phyloP scores from a whole-genome alignment of 2,888 invertebrate species.

The Copidosoma aretas region DNA sequence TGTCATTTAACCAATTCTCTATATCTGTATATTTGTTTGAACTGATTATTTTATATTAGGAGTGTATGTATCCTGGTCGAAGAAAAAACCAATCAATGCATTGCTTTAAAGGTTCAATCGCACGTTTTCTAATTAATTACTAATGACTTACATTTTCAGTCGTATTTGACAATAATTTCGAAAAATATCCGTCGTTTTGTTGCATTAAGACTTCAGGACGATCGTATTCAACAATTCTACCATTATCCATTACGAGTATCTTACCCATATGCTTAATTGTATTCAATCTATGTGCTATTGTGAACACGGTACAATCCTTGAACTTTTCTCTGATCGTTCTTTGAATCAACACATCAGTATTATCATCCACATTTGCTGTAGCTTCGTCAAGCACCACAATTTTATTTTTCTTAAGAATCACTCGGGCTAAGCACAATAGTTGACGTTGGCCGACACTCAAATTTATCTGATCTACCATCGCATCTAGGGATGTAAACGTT shows the following conservation, averaged over 20 bases:
- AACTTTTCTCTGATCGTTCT: slow-evolving; percentile 82
- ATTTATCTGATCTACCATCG: slow-evolving; percentile 77
- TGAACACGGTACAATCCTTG: slow-evolving; percentile 68
- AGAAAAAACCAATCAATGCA: too few species aligned
- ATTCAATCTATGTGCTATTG: slow-evolving; percentile 76
- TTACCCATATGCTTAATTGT: slow-evolving; percentile 92
- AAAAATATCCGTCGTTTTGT: slow-evolving; percentile 57
- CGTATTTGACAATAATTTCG: neutral
- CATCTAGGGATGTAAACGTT: slow-evolving; percentile 71
- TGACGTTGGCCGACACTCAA: slow-evolving; percentile 90
- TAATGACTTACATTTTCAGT: too few species aligned
- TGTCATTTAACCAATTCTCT: neutral
- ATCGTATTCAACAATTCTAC: slow-evolving; percentile 75
- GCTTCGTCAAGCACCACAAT: slow-evolving; percentile 90
- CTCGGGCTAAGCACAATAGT: slow-evolving; percentile 84
- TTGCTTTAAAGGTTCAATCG: too few species aligned
- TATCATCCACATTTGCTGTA: slow-evolving; percentile 89
- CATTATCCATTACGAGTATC: slow-evolving; percentile 85
- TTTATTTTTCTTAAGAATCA: slow-evolving; percentile 83
- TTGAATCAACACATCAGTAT: slow-evolving; percentile 87
- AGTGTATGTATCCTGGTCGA: too few species aligned
- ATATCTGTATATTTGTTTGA: too few species aligned
- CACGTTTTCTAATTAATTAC: too few species aligned
- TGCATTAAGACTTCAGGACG: slow-evolving; percentile 72
- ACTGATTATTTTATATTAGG: too few species aligned